Evolutionary conservation across 2,888 invertebrate species (phyloP).

Genomic region (Tanytarsus gracilentus): DNA sequence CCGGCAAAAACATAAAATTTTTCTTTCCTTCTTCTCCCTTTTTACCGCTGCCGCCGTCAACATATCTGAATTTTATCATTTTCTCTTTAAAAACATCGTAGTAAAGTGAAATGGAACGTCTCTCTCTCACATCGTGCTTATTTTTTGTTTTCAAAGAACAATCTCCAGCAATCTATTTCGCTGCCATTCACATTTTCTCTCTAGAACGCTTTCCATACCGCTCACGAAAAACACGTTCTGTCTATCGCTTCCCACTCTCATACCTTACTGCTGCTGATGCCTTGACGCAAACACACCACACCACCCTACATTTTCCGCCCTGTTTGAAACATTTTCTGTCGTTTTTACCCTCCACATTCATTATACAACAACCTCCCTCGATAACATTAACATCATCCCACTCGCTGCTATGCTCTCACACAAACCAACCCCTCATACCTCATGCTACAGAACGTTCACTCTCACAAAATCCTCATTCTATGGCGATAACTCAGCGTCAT

Average conservation of each 20-base stretch:
- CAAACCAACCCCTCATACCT: too few relatives aligned
- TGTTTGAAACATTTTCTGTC: conserved; percentile 17
- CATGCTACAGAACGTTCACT: too few relatives aligned
- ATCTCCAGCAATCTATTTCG: conserved; percentile 27
- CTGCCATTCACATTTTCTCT: conserved; percentile 28
- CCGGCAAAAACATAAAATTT: conserved; percentile 25
- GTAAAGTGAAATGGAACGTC: too few relatives aligned
- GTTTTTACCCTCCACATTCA: conserved; percentile 4
- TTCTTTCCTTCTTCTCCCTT: neutral
- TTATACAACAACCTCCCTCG: conserved; percentile 17
- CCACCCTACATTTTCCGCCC: conserved; percentile 10
- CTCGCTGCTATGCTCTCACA: conserved; percentile 16
- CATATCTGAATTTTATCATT: neutral
- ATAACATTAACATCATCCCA: conserved; percentile 13
- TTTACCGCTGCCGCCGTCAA: neutral
- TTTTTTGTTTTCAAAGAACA: conserved; percentile 13
- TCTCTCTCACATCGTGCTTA: conserved; percentile 8
- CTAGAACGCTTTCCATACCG: neutral
- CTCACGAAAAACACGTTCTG: neutral
- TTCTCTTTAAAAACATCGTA: neutral
- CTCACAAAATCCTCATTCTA: conserved; percentile 1
- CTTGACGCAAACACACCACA: conserved; percentile 10
- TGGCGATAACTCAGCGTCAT: too few relatives aligned
- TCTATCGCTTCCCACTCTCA: too few relatives aligned
- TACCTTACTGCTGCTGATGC: too few relatives aligned